Conservation (phyloP, 2,113 vertebrate species). For the Gopherus evgoodei region DNA sequence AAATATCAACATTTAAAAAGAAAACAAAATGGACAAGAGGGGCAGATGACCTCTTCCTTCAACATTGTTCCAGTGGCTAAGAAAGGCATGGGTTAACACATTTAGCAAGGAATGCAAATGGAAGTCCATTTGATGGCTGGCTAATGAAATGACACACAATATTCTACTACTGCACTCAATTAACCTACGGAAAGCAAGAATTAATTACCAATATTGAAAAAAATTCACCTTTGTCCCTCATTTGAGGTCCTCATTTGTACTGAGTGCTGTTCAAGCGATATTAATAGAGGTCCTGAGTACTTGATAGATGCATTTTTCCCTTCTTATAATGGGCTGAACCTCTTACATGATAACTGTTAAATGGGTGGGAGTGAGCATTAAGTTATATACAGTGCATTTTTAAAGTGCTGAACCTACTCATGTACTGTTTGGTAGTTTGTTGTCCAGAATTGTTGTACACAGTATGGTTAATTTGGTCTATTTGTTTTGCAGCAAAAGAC, state of each 20-base stretch:
- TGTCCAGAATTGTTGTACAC: constrained; percentile 55
- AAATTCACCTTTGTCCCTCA: constrained; percentile 79
- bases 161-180: constrained; percentile 87
- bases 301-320: constrained; percentile 48
- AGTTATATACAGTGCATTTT: constrained; percentile 41
- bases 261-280: constrained; percentile 53
- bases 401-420: constrained; percentile 51
- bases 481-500: constrained; percentile 67
- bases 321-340: constrained; percentile 19
- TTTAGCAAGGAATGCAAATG: constrained; percentile 60
- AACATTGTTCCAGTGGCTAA: constrained; percentile 16
- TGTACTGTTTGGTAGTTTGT: constrained; percentile 32
- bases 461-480: constrained; percentile 67
- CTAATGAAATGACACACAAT: constrained; percentile 85
- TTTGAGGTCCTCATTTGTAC: constrained; percentile 75
- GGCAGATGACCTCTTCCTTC: constrained; percentile 41
- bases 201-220: constrained; percentile 85
- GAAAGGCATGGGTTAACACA: constrained; percentile 69
- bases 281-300: constrained; percentile 67
- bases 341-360: constrained; percentile 47
- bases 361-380: constrained; percentile 35
- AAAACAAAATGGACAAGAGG: constrained; percentile 2
- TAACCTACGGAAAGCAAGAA: constrained; percentile 87
- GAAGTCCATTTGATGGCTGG: constrained; percentile 77
- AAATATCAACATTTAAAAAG: constrained; percentile 35